A percentile compares a stretch with the other conserved stretches of the same genome.
Evolutionary conservation across 2,888 invertebrate genomes (phyloP).

Genomic region (Meteorus colon): DNA sequence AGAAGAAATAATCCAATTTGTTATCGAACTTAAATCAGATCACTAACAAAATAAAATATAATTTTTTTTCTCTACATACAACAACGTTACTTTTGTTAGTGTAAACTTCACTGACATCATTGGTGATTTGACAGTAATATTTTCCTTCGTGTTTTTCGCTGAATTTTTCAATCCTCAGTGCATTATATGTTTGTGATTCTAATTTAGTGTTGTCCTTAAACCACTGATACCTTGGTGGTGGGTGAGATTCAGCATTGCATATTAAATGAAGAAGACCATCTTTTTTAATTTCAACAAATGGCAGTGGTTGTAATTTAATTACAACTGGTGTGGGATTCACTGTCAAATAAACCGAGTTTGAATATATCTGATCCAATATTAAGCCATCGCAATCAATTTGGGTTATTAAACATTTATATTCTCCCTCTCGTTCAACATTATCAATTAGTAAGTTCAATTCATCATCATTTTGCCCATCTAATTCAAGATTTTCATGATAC

Average conservation of each 20-base stretch:
- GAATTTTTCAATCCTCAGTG: conserved; percentile 57
- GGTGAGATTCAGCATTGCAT: conserved; percentile 59
- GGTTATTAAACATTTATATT: conserved; percentile 60
- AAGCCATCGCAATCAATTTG: conserved; percentile 57
- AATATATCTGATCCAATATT: conserved; percentile 48
- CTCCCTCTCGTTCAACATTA: conserved; percentile 59
- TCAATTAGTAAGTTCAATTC: conserved; percentile 57
- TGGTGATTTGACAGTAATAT: conserved; percentile 65
- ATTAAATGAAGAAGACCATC: conserved; percentile 54
- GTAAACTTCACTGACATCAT: conserved; percentile 58
- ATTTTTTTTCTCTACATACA: conserved; percentile 53
- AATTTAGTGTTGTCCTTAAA: conserved; percentile 60
- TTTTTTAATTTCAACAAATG: conserved; percentile 57
- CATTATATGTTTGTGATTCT: conserved; percentile 53
- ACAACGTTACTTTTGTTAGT: conserved; percentile 58
- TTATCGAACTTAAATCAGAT: background rate
- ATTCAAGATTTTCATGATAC: conserved; percentile 58
- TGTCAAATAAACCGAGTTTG: conserved; percentile 54
- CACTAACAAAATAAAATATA: background rate
- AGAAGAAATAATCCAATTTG: background rate
- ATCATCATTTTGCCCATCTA: conserved; percentile 52
- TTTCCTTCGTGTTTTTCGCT: conserved; percentile 61
- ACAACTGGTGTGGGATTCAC: conserved; percentile 56
- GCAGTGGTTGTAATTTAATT: conserved; percentile 58
- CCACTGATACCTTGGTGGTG: conserved; percentile 63